A percentile compares a stretch with the other conserved stretches of the same genome.
These are phyloP conservation scores for Chanos chanos DNA, from an alignment of 2,797 vertebrate species.

Conservation along the genomic window DNA sequence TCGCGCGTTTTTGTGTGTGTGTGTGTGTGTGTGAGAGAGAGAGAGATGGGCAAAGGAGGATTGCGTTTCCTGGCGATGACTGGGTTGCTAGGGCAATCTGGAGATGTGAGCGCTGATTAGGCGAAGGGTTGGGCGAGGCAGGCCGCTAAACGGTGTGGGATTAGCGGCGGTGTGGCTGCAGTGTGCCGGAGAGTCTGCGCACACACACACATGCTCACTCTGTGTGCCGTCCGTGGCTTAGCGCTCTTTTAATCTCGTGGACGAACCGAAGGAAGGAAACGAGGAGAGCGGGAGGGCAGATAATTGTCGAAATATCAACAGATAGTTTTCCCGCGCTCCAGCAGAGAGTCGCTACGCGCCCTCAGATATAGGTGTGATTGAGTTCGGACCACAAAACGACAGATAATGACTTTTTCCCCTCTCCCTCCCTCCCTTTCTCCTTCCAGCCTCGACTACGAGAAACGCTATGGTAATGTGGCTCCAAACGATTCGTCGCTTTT, in stretches of 20 bases:
- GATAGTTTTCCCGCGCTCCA: conserved; percentile 63
- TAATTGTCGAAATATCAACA: conserved; percentile 71
- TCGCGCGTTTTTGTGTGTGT: not conserved
- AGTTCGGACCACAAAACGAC: conserved; percentile 46
- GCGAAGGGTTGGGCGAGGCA: conserved; percentile 55
- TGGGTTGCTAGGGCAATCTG: conserved; percentile 64
- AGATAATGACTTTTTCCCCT: conserved; percentile 67
- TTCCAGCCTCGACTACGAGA: conserved; percentile 13
- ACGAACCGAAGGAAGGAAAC: conserved; percentile 45
- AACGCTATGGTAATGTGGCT: conserved; percentile 47
- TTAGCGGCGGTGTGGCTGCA: conserved; percentile 63
- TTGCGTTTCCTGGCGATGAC: conserved; percentile 49
- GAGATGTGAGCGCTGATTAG: conserved; percentile 72
- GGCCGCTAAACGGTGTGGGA: conserved; percentile 73
- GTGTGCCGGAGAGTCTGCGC: conserved; percentile 55
- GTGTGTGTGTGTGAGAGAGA: conserved; percentile 13
- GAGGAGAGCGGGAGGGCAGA: conserved; percentile 53
- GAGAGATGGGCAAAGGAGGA: conserved; percentile 46
- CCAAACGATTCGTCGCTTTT: conserved; percentile 56
- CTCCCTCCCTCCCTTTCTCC: not conserved
- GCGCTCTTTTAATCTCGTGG: conserved; percentile 69
- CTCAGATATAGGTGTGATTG: conserved; percentile 57
- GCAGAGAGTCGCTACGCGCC: conserved; percentile 47
- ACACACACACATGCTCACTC: conserved; percentile 47
- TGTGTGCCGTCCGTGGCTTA: conserved; percentile 64